phyloP scores from a whole-genome alignment of 35 echinoderm and acorn worm species.

The Holothuria glaberrima region DNA sequence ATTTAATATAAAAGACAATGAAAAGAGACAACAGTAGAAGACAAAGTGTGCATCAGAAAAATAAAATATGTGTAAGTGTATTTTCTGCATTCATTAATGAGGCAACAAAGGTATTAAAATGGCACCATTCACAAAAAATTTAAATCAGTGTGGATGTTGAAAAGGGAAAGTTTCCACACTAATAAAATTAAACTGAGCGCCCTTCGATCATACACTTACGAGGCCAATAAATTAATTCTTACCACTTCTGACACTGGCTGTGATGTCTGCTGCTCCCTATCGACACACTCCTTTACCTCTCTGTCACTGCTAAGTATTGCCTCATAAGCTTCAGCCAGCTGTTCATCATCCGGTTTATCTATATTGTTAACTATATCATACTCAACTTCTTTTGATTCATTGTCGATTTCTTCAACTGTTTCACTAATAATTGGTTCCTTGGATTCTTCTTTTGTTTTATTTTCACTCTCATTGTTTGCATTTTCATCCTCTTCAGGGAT shows the following conservation, averaged over 20 bases:
- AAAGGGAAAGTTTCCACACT: no score
- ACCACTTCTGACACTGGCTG: slow-evolving; percentile 56
- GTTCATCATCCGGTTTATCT: slow-evolving; percentile 27
- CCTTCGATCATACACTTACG: no score
- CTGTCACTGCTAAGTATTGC: slow-evolving; percentile 27
- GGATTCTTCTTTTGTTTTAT: slow-evolving; percentile 28
- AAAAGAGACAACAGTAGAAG: no score
- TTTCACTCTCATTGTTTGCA: not conserved
- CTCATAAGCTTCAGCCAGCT: slow-evolving; percentile 9
- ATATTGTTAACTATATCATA: slow-evolving; percentile 9
- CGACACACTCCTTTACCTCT: slow-evolving; percentile 33
- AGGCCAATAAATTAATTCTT: slow-evolving; percentile 37
- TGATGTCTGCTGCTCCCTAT: slow-evolving; percentile 80
- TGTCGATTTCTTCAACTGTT: not conserved
- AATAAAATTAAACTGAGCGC: no score
- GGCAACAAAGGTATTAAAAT: no score
- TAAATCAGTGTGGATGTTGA: no score
- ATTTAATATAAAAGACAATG: no score
- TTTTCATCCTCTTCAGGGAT: not conserved
- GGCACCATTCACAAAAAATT: no score
- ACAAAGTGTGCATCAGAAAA: no score
- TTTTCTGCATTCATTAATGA: no score
- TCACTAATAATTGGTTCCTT: slow-evolving; percentile 22
- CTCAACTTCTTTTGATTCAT: not conserved
- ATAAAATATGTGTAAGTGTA: no score